Conservation (phyloP, 2,888 invertebrate genomes). For the Aphidoletes aphidimyza region DNA sequence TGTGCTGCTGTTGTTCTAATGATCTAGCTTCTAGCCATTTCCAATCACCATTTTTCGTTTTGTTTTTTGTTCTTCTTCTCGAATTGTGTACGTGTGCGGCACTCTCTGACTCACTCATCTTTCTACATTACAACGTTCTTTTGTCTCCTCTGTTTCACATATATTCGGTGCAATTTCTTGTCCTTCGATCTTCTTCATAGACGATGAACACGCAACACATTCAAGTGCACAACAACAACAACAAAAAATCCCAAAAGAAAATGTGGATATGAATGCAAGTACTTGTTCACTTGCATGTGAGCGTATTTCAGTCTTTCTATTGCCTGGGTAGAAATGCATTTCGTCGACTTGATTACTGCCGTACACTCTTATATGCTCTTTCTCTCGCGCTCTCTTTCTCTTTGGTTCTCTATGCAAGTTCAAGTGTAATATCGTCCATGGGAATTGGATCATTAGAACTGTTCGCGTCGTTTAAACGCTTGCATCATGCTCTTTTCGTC, state of each 20-base stretch:
- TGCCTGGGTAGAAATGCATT: background rate
- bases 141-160: too few species aligned
- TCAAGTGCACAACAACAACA: background rate
- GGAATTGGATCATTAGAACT: slow-evolving; percentile 49
- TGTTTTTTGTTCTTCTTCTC: too few species aligned
- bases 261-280: background rate
- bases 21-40: slow-evolving; percentile 43
- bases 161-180: slow-evolving; percentile 27
- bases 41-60: slow-evolving; percentile 17
- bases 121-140: background rate
- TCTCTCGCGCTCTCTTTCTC: too few species aligned
- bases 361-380: background rate
- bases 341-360: background rate
- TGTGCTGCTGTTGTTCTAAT: slow-evolving; percentile 43
- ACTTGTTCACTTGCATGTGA: background rate
- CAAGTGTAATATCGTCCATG: background rate
- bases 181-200: background rate
- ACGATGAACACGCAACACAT: background rate
- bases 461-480: background rate
- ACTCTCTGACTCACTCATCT: background rate
- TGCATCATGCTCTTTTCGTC: background rate
- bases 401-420: background rate
- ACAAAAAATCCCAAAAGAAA: background rate
- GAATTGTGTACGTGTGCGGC: background rate
- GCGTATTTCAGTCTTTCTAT: background rate